phyloP scores from a whole-genome alignment of 2,113 vertebrate species.

The Onychostruthus taczanowskii region DNA sequence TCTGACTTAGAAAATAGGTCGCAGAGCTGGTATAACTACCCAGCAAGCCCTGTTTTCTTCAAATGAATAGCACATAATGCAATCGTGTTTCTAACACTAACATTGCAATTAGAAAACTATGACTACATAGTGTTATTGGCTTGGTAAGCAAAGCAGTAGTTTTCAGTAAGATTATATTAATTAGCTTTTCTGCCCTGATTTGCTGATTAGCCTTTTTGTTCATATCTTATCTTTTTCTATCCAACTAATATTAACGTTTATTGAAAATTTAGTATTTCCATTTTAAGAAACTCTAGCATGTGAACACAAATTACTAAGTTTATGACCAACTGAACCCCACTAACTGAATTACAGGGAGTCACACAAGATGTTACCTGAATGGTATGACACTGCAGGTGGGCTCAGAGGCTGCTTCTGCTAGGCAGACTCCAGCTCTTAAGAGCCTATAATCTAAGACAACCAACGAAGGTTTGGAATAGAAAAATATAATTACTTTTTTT shows the following conservation, averaged over 20 bases:
- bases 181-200: not conserved
- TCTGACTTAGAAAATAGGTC: not conserved
- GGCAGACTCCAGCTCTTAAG: not conserved
- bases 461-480: not conserved
- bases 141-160: not conserved
- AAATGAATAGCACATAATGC: not conserved
- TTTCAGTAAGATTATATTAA: not conserved
- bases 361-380: not conserved
- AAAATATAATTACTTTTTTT: not conserved
- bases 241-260: not conserved
- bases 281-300: not conserved
- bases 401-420: conserved; percentile 13
- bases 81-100: not conserved
- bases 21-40: not conserved
- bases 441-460: not conserved
- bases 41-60: not conserved
- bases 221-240: not conserved
- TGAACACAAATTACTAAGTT: not conserved
- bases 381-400: not conserved
- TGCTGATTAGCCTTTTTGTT: not conserved
- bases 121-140: not conserved
- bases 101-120: not conserved
- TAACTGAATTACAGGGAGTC: not conserved
- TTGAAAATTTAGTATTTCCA: not conserved
- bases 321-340: not conserved